Base-by-base conservation (phyloP, 1,140 invertebrate species). In the Centruroides sculpturatus region DNA sequence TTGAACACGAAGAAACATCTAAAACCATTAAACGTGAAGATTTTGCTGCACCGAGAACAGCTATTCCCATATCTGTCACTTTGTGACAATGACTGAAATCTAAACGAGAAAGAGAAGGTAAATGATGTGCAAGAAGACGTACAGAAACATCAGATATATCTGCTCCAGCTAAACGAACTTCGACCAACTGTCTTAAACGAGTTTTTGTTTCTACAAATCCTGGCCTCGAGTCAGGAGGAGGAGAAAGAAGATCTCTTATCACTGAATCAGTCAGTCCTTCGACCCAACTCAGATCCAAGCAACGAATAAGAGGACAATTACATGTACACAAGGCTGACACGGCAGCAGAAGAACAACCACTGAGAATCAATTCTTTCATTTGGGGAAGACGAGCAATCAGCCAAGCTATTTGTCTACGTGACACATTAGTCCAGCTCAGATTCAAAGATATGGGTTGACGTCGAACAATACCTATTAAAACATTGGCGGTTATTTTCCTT, bases 111-210 rank as follows among this genome's bases (percentile, higher is more conserved):
- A 95, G 71, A 66, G 81, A 77, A 0, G 84, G 83, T 55, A 92
- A 69, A 68, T 89, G 84, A 72, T 90, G 84, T 0, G 83, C 81
- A 4, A 92, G 81, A 59, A 88, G 83, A 12, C 86, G 79, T 66
- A 95, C 78, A 0, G 90, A 84, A 13, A 89, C 83, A 59, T 96
- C 92, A 0, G 89, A 87, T 49, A 96, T 83, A 65, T 93, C 88
- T 4, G 89, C 91, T 36, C 91, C 91, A 47, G 87, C 84, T 3
- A 95, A 73, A 48, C 81, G 80, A 12, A 97, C 75, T 54, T 80
- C 81, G 58, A 82, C 82, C 11, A 95, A 75, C 62, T 86, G 82
- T 7, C 85, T 80, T 3, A 96, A 78, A 0, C 91, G 80, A 2
- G 86, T 87, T 56, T 86, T 83, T 12, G 85, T 86, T 60, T 89